phyloP scores from a whole-genome alignment of 2,888 invertebrate species.

The Spatulosminthurus flaviceps region DNA sequence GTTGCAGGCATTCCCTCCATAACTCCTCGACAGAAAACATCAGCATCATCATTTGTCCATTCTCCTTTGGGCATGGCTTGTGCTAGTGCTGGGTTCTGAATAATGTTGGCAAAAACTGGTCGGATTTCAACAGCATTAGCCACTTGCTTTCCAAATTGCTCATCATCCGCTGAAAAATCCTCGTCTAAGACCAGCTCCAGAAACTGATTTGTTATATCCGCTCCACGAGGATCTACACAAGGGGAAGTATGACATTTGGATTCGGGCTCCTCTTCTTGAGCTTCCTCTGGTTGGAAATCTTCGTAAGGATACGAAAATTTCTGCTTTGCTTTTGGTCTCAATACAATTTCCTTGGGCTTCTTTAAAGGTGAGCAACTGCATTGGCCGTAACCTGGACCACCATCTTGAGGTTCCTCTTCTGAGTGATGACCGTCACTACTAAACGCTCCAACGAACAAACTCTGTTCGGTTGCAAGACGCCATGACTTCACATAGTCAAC shows the following conservation, averaged over 20 bases:
- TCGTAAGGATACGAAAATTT: conserved; percentile 60
- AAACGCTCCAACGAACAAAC: conserved; percentile 61
- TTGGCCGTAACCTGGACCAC: conserved; percentile 56
- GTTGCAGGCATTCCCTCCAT: conserved; percentile 62
- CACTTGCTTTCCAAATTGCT: conserved; percentile 52
- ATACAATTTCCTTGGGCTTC: conserved; percentile 53
- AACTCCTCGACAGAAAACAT: conserved; percentile 60
- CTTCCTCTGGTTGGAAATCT: conserved; percentile 57
- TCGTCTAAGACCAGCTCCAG: conserved; percentile 61
- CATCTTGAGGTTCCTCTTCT: conserved; percentile 52
- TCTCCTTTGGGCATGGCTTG: conserved; percentile 48
- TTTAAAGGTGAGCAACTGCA: conserved; percentile 63
- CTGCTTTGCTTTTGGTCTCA: conserved; percentile 57
- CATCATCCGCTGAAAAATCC: conserved; percentile 60
- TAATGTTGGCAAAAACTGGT: conserved; percentile 56
- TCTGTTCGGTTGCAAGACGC: conserved; percentile 60
- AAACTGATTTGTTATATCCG: conserved; percentile 59
- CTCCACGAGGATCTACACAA: conserved; percentile 62
- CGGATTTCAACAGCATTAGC: conserved; percentile 45
- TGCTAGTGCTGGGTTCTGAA: conserved; percentile 45
- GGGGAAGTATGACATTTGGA: conserved; percentile 57
- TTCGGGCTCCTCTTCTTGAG: conserved; percentile 56
- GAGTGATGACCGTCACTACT: conserved; percentile 56
- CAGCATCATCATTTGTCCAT: conserved; percentile 62
- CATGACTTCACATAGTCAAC: conserved; percentile 61